These are phyloP conservation scores for Mesocricetus auratus DNA, from an alignment of 2,113 vertebrate species.

Conservation along the genomic window DNA sequence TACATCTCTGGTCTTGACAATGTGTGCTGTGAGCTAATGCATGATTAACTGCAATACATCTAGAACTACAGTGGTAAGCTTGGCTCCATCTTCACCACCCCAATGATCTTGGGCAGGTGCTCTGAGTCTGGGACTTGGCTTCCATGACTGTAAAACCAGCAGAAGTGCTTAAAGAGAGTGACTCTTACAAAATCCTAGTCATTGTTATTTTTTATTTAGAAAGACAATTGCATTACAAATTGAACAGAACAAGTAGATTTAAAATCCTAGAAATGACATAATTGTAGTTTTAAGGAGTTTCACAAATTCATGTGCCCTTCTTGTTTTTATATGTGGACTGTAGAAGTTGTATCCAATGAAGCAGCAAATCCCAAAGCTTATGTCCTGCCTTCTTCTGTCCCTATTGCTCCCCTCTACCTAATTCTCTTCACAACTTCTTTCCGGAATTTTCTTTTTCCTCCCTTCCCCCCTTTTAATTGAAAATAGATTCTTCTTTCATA, in stretches of 20 bases:
- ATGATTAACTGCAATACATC: background rate
- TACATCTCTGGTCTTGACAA: background rate
- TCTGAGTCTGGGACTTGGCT: background rate
- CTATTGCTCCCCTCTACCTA: background rate
- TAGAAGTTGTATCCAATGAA: background rate
- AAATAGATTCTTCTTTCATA: too few relatives aligned
- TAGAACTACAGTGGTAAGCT: background rate
- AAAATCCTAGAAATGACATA: background rate
- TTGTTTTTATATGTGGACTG: background rate
- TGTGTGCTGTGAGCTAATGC: background rate
- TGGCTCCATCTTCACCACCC: fast-evolving
- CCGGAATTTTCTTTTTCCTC: background rate
- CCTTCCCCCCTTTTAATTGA: too few relatives aligned
- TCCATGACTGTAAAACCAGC: background rate
- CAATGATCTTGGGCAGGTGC: background rate
- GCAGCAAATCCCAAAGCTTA: background rate
- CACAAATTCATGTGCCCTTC: background rate
- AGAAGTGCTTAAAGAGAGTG: background rate
- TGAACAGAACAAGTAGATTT: background rate
- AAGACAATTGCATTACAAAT: background rate
- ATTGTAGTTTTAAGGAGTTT: background rate
- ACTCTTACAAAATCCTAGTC: background rate
- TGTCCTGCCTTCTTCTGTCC: background rate
- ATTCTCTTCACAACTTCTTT: background rate
- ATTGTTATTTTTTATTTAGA: background rate